These are phyloP conservation scores for Lota lota DNA, from an alignment of 2,113 vertebrate genomes.

Conservation along the genomic window DNA sequence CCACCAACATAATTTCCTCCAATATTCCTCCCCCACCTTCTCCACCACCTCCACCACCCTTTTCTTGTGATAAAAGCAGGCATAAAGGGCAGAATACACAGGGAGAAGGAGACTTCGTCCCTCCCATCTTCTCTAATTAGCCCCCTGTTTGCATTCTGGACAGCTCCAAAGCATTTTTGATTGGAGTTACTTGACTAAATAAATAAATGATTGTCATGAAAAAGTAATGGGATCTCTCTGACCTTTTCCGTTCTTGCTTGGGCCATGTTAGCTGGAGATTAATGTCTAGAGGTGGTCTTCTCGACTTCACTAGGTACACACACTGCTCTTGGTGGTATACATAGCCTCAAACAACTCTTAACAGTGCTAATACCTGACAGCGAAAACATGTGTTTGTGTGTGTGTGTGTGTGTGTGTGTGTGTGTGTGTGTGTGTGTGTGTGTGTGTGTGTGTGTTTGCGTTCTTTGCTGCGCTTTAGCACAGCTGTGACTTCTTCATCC, in stretches of 20 bases:
- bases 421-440: no score
- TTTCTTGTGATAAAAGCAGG: conserved; percentile 63
- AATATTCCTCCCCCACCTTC: conserved; percentile 59
- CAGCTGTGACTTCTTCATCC: no score
- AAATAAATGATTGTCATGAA: conserved; percentile 79
- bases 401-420: no score
- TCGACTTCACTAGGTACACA: no score
- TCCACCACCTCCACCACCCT: conserved; percentile 37
- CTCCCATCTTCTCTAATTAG: conserved; percentile 80
- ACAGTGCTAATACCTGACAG: conserved; percentile 50
- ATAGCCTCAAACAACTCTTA: conserved; percentile 17
- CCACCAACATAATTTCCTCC: conserved; percentile 45
- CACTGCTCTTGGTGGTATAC: no score
- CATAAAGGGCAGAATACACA: conserved; percentile 41
- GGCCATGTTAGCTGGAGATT: conserved; percentile 30
- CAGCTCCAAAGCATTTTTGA: conserved; percentile 68
- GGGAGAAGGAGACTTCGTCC: conserved; percentile 62
- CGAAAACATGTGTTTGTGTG: conserved; percentile 12
- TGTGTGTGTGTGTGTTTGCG: no score
- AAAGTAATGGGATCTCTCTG: conserved; percentile 69
- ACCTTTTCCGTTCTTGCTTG: conserved; percentile 54
- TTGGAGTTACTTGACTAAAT: conserved; percentile 76
- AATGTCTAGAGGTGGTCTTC: no score
- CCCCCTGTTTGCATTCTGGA: conserved; percentile 63
- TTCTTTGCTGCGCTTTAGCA: no score